Evolutionary conservation across 2,797 vertebrate genomes (phyloP), one percentile per base, ranked within the genome.

Genomic region (Echeneis naucrates): DNA sequence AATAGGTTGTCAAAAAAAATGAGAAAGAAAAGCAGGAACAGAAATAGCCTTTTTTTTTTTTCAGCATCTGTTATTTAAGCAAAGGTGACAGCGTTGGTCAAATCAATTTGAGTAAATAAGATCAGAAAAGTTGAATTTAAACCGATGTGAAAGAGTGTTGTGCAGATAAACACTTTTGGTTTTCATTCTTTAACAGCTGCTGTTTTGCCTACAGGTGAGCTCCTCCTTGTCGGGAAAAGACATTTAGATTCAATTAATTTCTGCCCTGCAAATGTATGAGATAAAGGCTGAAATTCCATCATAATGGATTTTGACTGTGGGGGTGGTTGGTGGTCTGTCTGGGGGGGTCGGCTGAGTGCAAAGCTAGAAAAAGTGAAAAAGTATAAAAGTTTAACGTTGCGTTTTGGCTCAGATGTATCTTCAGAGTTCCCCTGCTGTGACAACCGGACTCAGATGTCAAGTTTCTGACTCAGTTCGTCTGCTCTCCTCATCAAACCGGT

Each of bases 371-470:
- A 76, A 64, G n/a, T 56, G 19, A 69, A 78, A 76, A 19, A 44
- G 40, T 7, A 3, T 56, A 27, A 69, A 78, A 78, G 77, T 73
- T 71, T 52, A 12, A 23, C 24, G 0, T 50, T 3, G 42, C 61
- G 67, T 66, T 82, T 73, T 75, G 76, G 75, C 86, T 83, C 54
- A 4, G 47, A 79, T 84, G 77, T 79, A 16, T 81, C 67, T 78
- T 65, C 65, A 26, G 66, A 77, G 57, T 77, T 75, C 68, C 38
- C 69, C 3, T 51, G 68, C 77, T 77, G 69, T 21, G 55, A 81
- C 54, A 9, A 57, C 66, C 79, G 86, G 80, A 81, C 84, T 88
- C 86, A 67, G 72, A 84, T 84, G 84, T 87, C 83, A 86, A 72
- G 63, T 86, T 80, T 85, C 64, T 68, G 63, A 60, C 69, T 86